phyloP scores from a whole-genome alignment of 2,113 vertebrate species.

The Mormyrus iriodes region DNA sequence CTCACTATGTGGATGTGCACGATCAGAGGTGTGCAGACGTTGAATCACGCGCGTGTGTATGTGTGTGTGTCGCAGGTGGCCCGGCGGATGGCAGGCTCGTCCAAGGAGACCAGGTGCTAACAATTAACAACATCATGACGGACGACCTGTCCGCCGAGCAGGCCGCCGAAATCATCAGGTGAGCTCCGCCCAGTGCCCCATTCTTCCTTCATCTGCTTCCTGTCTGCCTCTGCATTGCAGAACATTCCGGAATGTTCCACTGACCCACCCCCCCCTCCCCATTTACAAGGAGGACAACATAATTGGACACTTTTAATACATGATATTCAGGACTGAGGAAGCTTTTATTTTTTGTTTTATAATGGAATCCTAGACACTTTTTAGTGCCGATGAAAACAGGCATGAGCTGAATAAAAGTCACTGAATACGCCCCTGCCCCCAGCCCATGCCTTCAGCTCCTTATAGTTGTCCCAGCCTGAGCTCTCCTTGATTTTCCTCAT shows the following conservation, averaged over 20 bases:
- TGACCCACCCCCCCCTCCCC: neutral
- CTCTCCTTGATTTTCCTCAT: constrained; percentile 5
- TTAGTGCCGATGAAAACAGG: neutral
- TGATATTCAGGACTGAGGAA: neutral
- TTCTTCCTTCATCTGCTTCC: too few relatives aligned
- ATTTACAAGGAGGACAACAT: neutral
- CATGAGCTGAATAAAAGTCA: neutral
- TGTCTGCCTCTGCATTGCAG: neutral
- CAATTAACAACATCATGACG: constrained; percentile 69
- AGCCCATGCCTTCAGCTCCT: neutral
- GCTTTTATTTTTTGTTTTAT: neutral
- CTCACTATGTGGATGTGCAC: constrained; percentile 21
- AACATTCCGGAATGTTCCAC: neutral
- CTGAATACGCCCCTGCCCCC: neutral
- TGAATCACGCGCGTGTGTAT: constrained; percentile 6
- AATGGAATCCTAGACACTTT: neutral
- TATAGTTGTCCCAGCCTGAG: neutral
- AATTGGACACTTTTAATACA: neutral
- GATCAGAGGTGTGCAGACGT: neutral
- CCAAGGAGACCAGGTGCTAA: constrained; percentile 81
- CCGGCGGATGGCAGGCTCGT: constrained; percentile 84
- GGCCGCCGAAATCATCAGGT: constrained; percentile 78
- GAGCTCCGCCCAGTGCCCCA: constrained; percentile 17
- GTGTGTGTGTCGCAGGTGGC: constrained; percentile 64
- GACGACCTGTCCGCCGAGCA: constrained; percentile 70